phyloP scores from a whole-genome alignment of 2,113 vertebrate genomes.

The Indri indri region DNA sequence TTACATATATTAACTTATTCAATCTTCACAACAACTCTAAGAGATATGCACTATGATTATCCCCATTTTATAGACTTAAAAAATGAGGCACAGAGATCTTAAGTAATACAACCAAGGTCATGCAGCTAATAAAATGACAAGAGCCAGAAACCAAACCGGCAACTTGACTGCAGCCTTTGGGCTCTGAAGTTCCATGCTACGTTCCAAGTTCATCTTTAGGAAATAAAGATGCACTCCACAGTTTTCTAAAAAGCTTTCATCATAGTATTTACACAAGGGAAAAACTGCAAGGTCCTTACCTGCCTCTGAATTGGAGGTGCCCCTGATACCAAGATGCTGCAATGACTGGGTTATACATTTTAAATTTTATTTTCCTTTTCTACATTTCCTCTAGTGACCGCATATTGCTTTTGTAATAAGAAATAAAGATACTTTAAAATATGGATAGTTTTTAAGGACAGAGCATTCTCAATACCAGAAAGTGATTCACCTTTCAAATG shows the following conservation, averaged over 20 bases:
- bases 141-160: neutral
- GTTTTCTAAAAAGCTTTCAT: neutral
- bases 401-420: neutral
- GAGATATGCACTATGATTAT: neutral
- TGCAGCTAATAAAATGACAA: neutral
- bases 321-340: too few species aligned
- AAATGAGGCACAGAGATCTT: neutral
- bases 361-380: neutral
- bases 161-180: neutral
- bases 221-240: neutral
- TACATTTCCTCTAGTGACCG: neutral
- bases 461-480: neutral
- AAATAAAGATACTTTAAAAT: neutral
- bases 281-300: neutral
- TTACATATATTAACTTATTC: neutral
- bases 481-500: neutral
- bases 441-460: neutral
- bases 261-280: neutral
- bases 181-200: accelerated
- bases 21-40: neutral
- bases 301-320: neutral
- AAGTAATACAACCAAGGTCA: neutral
- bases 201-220: neutral
- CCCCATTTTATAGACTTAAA: neutral
- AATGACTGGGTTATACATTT: neutral